Evolutionary conservation across 2,888 invertebrate genomes (phyloP), one percentile per base, ranked within the genome.

Genomic region (Nebria salina): DNA sequence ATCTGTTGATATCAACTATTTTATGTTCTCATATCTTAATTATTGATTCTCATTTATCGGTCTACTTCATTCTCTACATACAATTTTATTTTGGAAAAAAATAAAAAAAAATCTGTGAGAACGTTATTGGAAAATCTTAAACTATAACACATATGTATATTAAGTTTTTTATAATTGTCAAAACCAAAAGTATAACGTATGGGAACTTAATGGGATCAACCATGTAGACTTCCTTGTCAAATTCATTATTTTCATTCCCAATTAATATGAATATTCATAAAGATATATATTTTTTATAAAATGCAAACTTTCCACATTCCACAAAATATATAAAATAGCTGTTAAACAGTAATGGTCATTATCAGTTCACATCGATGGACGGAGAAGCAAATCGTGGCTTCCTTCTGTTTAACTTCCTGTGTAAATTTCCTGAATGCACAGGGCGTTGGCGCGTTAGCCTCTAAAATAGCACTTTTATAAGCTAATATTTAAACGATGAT

Each of bases 351-450:
- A 54, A 54, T 54, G 54, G 54, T 54, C 54, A 54, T 54, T 54
- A 54, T 54, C 54, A 3, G 54, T 54, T 54, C 54, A 54, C 65
- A 64, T 42, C 73, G 78, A 78, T 73, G 64, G 34, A 70, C 72
- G n/a, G 72, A 70, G 43, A 68, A 43, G 26, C 54, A 54, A 72
- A 15, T 34, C 11, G 70, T 72, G 72, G 73, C 72, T 78, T 78
- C 78, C 72, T 75, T 54, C 76, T 15, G 68, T 64, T 73, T 78
- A 13, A 41, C 73, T 78, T 78, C 78, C 78, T 78, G 73, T 42
- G 13, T 78, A 65, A 64, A 78, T 78, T 78, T 78, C 78, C 78
- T 73, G 72, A 78, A 78, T 78, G 78, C 43, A 65, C 41, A 34
- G 20, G 72, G 54, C 66, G 72, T 26, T 78, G 73, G 78, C 13